phyloP scores from a whole-genome alignment of 2,888 invertebrate genomes.

The Masnerella sp. region DNA sequence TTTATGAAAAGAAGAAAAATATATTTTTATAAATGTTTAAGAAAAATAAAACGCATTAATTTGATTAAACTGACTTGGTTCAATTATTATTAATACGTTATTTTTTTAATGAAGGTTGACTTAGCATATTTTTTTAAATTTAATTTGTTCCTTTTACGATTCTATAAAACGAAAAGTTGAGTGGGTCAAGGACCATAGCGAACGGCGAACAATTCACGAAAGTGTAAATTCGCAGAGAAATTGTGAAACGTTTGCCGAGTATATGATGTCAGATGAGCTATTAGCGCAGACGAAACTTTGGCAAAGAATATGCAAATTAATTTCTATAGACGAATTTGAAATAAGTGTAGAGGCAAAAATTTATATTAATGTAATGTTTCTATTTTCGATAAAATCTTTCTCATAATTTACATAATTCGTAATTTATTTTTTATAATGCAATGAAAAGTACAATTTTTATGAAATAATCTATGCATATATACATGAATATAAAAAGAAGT shows the following conservation, averaged over 20 bases:
- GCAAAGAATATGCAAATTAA: slow-evolving; percentile 12
- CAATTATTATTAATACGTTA: neutral
- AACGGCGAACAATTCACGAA: slow-evolving; percentile 29
- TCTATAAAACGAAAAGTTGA: slow-evolving; percentile 17
- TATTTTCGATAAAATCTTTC: neutral
- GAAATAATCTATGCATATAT: too few species aligned
- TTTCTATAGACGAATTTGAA: slow-evolving; percentile 5
- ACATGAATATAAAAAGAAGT: too few species aligned
- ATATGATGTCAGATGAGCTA: slow-evolving; percentile 39
- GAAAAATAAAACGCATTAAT: slow-evolving; percentile 26
- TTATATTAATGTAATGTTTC: neutral
- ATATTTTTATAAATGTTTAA: slow-evolving; percentile 45
- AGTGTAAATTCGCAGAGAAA: slow-evolving; percentile 41
- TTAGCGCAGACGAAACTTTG: slow-evolving; percentile 30
- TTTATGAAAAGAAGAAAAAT: too few species aligned
- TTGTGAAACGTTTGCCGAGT: slow-evolving; percentile 36
- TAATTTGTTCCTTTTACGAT: slow-evolving; percentile 21
- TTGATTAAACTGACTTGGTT: slow-evolving; percentile 1
- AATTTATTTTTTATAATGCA: too few species aligned
- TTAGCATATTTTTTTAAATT: neutral
- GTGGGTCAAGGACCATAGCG: slow-evolving; percentile 36
- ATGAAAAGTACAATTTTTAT: too few species aligned
- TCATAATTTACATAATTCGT: neutral
- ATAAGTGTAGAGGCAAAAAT: slow-evolving; percentile 1
- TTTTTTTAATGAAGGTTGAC: neutral